phyloP scores from a whole-genome alignment of 2,113 vertebrate species.

The Pimephales promelas region DNA sequence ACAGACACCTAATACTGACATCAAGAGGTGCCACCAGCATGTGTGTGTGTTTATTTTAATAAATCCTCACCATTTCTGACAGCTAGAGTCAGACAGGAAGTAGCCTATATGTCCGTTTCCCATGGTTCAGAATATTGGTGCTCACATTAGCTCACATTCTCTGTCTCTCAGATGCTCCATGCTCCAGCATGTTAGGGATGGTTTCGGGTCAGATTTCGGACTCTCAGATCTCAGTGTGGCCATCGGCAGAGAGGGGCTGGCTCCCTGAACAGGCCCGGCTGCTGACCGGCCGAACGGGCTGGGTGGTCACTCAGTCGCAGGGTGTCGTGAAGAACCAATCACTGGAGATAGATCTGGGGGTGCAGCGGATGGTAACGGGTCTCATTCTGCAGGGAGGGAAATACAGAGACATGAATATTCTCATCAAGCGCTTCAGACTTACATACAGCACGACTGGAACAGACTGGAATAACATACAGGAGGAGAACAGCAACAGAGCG shows the following conservation, averaged over 20 bases:
- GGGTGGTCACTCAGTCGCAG: conserved; percentile 74
- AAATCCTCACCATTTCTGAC: neutral
- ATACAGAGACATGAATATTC: conserved; percentile 89
- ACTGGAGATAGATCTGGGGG: conserved; percentile 89
- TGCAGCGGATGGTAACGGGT: conserved; percentile 85
- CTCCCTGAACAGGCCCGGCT: conserved; percentile 89
- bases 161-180: conserved; percentile 81
- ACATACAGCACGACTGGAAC: conserved; percentile 89
- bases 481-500: conserved; percentile 82
- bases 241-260: conserved; percentile 88
- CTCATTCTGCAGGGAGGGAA: conserved; percentile 92
- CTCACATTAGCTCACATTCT: neutral
- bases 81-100: conserved; percentile 1
- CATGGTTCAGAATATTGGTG: neutral
- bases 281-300: conserved; percentile 89
- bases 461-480: conserved; percentile 86
- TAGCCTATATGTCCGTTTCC: neutral
- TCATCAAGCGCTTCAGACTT: conserved; percentile 91
- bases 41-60: conserved; percentile 20
- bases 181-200: conserved; percentile 95
- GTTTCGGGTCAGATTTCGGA: conserved; percentile 94
- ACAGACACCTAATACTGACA: conserved; percentile 18
- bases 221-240: conserved; percentile 91
- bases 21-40: neutral
- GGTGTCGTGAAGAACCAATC: conserved; percentile 84